Conservation (phyloP, 2,797 vertebrate species). For the Echiichthys vipera region DNA sequence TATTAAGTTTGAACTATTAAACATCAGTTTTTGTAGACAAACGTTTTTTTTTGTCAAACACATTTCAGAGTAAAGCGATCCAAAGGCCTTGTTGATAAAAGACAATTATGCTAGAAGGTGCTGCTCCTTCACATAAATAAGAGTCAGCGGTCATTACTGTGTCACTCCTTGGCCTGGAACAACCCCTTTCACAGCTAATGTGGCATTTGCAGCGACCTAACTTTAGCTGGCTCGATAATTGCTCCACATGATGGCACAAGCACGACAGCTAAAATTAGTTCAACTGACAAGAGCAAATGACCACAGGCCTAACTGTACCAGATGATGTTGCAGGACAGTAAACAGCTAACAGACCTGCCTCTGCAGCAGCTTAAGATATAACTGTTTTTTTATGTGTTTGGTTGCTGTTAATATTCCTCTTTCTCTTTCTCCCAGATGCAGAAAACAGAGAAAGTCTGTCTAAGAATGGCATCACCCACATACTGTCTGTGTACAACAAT, state of each 20-base stretch:
- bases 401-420: neutral
- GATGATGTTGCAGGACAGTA: constrained; percentile 25
- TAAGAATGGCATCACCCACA: constrained; percentile 89
- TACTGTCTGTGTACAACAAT: constrained; percentile 89
- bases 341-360: constrained; percentile 4
- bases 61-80: constrained; percentile 6
- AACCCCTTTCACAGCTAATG: constrained; percentile 30
- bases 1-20: neutral
- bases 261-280: constrained; percentile 70
- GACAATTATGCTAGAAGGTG: neutral
- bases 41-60: neutral
- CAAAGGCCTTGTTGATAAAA: neutral
- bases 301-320: constrained; percentile 19
- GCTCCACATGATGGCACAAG: constrained; percentile 31
- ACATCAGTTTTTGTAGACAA: neutral
- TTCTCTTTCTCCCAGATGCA: constrained; percentile 81
- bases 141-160: neutral
- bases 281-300: constrained; percentile 48
- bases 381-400: neutral
- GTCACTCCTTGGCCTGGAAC: constrained; percentile 7
- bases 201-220: constrained; percentile 56
- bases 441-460: constrained; percentile 86
- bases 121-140: constrained; percentile 2
- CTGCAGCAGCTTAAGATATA: neutral
- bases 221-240: constrained; percentile 63